Evolutionary conservation across 2,113 vertebrate species (phyloP).

Genomic region (Glaucidium brasilianum): DNA sequence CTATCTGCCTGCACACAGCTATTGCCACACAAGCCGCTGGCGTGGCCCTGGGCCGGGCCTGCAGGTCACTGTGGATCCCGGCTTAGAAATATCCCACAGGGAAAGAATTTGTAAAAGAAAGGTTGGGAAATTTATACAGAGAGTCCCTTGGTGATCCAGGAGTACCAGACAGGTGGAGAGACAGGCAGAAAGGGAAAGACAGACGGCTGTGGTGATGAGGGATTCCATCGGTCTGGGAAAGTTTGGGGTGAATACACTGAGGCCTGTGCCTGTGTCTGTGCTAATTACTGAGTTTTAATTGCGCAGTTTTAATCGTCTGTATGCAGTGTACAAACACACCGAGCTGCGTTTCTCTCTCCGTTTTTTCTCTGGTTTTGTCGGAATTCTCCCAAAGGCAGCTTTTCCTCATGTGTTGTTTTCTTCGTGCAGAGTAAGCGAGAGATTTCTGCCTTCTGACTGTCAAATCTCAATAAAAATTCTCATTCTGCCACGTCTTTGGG

Average conservation of each 20-base stretch:
- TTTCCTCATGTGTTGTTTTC: background rate
- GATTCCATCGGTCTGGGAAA: background rate
- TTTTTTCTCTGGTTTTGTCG: background rate
- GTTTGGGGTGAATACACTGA: background rate
- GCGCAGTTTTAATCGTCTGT: accelerated
- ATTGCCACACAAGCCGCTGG: accelerated
- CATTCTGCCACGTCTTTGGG: background rate
- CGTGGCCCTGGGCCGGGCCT: accelerated
- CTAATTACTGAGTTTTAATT: background rate
- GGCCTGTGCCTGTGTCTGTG: accelerated
- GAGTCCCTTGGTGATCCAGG: background rate
- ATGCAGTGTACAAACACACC: background rate
- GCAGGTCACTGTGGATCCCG: background rate
- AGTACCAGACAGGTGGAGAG: background rate
- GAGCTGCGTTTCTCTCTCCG: accelerated
- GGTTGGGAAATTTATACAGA: background rate
- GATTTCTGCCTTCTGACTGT: background rate
- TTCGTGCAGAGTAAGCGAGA: background rate
- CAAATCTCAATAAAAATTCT: background rate
- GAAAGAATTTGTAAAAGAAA: background rate
- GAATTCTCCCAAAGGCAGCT: background rate
- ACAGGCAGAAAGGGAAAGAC: background rate
- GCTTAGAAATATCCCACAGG: background rate
- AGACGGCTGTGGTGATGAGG: accelerated
- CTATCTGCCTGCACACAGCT: background rate